These are phyloP conservation scores for Zoroaster sp. DNA, from an alignment of 53 echinoderm and acorn worm genomes.

Conservation along the genomic window DNA sequence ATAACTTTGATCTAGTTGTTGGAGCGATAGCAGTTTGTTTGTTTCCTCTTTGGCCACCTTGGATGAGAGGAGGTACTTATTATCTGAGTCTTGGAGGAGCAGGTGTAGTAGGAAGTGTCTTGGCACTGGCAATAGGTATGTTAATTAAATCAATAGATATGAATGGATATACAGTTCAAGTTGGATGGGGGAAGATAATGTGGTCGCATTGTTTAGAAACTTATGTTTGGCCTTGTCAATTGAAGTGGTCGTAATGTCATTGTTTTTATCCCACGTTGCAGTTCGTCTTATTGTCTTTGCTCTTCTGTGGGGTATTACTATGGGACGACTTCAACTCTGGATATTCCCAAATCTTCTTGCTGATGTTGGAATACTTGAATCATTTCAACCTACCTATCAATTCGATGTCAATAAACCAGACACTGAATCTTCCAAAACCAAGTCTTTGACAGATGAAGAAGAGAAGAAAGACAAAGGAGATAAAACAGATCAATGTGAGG, in stretches of 20 bases:
- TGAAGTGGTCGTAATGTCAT: too few relatives aligned
- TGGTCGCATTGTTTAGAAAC: too few relatives aligned
- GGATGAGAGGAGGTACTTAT: conserved; percentile 94
- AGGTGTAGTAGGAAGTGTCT: conserved; percentile 79
- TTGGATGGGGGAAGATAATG: neutral
- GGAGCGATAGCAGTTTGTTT: conserved; percentile 89
- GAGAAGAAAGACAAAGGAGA: conserved; percentile 14
- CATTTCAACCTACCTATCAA: conserved; percentile 85
- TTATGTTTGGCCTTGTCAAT: too few relatives aligned
- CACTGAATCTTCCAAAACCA: conserved; percentile 19
- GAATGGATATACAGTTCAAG: neutral
- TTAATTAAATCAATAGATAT: neutral
- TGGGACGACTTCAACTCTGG: conserved; percentile 94
- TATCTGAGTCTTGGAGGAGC: conserved; percentile 85
- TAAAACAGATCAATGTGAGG: conserved; percentile 2
- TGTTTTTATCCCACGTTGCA: conserved; percentile 16
- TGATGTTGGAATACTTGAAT: conserved; percentile 93
- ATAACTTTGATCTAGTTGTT: conserved; percentile 61
- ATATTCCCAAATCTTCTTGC: conserved; percentile 96
- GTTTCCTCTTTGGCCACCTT: conserved; percentile 94
- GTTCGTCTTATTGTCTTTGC: conserved; percentile 86
- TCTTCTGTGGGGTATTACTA: conserved; percentile 70
- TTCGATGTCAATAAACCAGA: conserved; percentile 34
- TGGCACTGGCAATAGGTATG: conserved; percentile 86
- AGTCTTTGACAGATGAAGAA: neutral